Base-by-base conservation (phyloP, 2,797 vertebrate genomes). In the Numenius phaeopus region DNA sequence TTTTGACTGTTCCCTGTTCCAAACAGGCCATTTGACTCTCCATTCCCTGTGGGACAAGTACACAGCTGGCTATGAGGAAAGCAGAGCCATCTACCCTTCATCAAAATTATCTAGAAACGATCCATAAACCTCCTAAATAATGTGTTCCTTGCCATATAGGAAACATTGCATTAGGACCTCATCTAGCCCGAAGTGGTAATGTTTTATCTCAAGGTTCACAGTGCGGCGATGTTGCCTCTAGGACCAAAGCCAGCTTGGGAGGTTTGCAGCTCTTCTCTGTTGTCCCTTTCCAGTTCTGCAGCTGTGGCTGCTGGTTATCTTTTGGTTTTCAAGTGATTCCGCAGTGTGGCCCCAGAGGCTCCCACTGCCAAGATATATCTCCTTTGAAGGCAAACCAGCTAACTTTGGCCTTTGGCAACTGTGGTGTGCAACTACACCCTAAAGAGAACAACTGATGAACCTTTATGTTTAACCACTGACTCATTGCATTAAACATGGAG, bases 101-200 rank as follows among this genome's bases (percentile, higher is more conserved):
- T 9, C 32, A 7, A 82, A 61, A 37, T 29, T 23, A 4, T 32
- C 23, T 40, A 34, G 49, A 73, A 78, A 44, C 26, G 21, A 47
- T 2, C 23, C 4, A 24, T 75, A 39, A 46, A 4, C 10, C 9
- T 34, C 34, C 32, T 34, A 46, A 72, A 80, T 6, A 64, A 26
- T 4, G 9, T 46, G 37, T 30, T 79, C 12, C 17, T 37, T 15
- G 13, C 40, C 18, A 40, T 14, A 7, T 1, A 34, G 15, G 16
- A 69, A 24, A 50, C 21, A 19, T 27, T 34, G 26, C 39, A 42
- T 11, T 0, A 39, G 1, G 7, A 65, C 19, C 19, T 40, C 23
- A 15, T 40, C 18, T 32, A 65, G 10, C 13, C 20, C 2, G 2
- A 23, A 29, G 72, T 10, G 7, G 5, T 24, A 26, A 13, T 24